Evolutionary conservation across 2,888 invertebrate species (phyloP).

Genomic region (Dinocampus coccinellae): DNA sequence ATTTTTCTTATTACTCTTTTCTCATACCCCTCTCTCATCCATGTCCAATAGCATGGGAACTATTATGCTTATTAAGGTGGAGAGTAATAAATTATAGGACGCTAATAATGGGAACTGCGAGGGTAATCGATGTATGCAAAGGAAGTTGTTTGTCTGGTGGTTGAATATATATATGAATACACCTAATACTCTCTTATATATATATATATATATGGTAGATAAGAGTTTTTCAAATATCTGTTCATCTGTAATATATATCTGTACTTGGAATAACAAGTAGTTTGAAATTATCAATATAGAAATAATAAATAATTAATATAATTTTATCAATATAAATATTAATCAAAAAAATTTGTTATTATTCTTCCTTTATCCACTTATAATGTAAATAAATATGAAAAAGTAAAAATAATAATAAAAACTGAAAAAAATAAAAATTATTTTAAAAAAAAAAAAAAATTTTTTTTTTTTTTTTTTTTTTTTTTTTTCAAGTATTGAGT

Average conservation of each 20-base stretch:
- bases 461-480: no score
- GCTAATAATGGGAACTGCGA: conserved; percentile 64
- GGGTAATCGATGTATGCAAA: conserved; percentile 67
- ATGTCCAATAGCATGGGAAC: conserved; percentile 63
- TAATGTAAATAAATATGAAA: no score
- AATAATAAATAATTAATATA: no score
- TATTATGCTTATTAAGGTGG: conserved; percentile 69
- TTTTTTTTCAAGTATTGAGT: neutral
- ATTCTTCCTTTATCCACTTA: neutral
- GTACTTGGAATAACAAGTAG: no score
- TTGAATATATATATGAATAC: neutral
- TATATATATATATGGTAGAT: neutral
- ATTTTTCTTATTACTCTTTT: neutral
- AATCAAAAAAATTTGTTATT: neutral
- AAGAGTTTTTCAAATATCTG: neutral
- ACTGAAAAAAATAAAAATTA: neutral
- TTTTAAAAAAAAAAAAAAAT: neutral
- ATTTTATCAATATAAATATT: no score
- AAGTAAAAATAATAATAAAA: no score
- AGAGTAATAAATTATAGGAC: conserved; percentile 68
- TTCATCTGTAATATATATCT: neutral
- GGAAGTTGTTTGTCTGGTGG: conserved; percentile 56
- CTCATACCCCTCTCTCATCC: conserved; percentile 36
- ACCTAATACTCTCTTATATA: neutral
- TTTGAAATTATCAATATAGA: neutral